phyloP scores from a whole-genome alignment of 2,888 invertebrate genomes.

The Spodoptera exigua region DNA sequence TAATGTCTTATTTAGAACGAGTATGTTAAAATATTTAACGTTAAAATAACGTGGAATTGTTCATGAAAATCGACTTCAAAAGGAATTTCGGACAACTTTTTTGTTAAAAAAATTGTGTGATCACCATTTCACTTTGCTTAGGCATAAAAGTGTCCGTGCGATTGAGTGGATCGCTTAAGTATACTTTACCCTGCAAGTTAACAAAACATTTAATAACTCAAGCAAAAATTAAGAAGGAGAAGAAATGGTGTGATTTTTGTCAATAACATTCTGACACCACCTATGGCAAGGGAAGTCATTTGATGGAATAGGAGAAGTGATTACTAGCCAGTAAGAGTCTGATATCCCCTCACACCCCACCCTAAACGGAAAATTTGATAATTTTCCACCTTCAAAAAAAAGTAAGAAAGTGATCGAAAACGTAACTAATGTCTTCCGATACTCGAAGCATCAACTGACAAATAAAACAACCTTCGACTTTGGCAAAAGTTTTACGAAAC shows the following conservation, averaged over 20 bases:
- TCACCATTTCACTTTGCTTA: slow-evolving; percentile 69
- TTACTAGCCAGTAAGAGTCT: too few species aligned
- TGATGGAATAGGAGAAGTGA: too few species aligned
- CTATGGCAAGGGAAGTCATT: too few species aligned
- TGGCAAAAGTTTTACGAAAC: slow-evolving; percentile 64
- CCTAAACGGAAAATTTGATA: too few species aligned
- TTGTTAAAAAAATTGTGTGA: slow-evolving; percentile 48
- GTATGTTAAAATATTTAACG: slow-evolving; percentile 19
- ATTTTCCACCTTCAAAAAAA: too few species aligned
- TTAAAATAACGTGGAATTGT: slow-evolving; percentile 43
- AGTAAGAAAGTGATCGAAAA: slow-evolving; percentile 26
- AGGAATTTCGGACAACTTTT: slow-evolving; percentile 47
- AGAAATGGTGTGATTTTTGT: too few species aligned
- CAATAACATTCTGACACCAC: too few species aligned
- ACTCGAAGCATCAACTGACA: slow-evolving; percentile 39
- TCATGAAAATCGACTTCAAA: background rate
- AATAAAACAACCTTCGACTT: slow-evolving; percentile 53
- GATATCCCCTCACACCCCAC: too few species aligned
- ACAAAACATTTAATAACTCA: slow-evolving; percentile 74
- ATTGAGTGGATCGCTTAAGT: slow-evolving; percentile 65
- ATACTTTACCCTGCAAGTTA: slow-evolving; percentile 72
- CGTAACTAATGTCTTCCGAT: slow-evolving; percentile 45
- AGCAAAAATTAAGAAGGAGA: too few species aligned
- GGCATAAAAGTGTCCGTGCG: slow-evolving; percentile 67
- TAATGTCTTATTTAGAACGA: slow-evolving; percentile 48